Conservation (phyloP, 2,888 invertebrate genomes). For the Oscheius sp. region DNA sequence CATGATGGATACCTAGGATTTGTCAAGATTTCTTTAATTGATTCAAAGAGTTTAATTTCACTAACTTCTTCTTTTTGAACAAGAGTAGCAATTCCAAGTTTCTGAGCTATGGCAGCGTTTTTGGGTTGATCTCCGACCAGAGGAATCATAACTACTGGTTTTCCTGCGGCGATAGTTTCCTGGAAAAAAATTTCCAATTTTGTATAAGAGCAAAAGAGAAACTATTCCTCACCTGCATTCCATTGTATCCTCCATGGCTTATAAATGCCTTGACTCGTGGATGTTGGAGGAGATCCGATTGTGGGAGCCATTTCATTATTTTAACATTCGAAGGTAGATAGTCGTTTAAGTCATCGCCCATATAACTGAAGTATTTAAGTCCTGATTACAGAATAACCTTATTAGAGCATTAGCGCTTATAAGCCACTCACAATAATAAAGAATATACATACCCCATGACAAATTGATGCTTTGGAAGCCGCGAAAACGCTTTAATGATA, state of each 20-base stretch:
- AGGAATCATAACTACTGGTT: conserved; percentile 32
- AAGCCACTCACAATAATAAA: too few relatives aligned
- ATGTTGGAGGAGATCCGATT: conserved; percentile 72
- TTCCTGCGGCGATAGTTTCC: conserved; percentile 37
- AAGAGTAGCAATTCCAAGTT: conserved; percentile 32
- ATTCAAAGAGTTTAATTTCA: conserved; percentile 4
- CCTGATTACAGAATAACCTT: too few relatives aligned
- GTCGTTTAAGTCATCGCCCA: conserved; percentile 20
- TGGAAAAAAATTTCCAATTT: neutral
- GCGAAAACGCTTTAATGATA: conserved; percentile 21
- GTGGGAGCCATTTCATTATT: conserved; percentile 58
- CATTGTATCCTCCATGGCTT: conserved; percentile 81
- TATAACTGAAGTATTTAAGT: neutral
- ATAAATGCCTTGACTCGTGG: conserved; percentile 79
- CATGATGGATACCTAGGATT: conserved; percentile 5
- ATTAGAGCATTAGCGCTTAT: too few relatives aligned
- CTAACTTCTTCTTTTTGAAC: conserved; percentile 28
- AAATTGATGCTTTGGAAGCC: conserved; percentile 52
- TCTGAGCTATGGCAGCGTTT: conserved; percentile 34
- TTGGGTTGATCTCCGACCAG: conserved; percentile 41
- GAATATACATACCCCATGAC: conserved; percentile 27
- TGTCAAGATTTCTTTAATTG: conserved; percentile 18
- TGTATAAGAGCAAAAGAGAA: neutral
- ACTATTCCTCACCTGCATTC: conserved; percentile 73
- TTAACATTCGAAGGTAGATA: conserved; percentile 45